A percentile compares a stretch with the other conserved stretches of the same genome.
These are phyloP conservation scores for Tenthredo amoena DNA, from an alignment of 2,888 invertebrate species.

Conservation along the genomic window DNA sequence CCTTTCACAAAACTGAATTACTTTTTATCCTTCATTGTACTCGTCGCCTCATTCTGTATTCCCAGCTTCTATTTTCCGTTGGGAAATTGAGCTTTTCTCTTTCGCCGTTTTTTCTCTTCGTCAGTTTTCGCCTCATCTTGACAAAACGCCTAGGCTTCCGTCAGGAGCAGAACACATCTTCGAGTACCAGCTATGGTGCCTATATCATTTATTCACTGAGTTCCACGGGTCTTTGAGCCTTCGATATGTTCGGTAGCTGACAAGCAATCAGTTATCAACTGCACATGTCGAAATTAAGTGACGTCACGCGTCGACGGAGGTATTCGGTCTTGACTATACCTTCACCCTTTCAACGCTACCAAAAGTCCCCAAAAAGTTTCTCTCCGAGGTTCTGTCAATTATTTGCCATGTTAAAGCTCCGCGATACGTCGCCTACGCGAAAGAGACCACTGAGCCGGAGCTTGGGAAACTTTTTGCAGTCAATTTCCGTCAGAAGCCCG, in stretches of 20 bases:
- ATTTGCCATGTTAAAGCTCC: constrained; percentile 10
- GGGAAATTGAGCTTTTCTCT: background rate
- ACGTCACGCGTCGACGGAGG: constrained; percentile 5
- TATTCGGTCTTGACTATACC: background rate
- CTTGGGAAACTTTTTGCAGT: constrained; percentile 21
- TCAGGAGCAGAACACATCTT: constrained; percentile 9
- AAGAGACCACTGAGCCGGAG: background rate
- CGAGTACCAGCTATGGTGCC: background rate
- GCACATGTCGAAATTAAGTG: constrained; percentile 16
- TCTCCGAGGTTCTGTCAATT: background rate
- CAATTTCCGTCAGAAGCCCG: background rate
- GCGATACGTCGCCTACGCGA: background rate
- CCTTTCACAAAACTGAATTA: background rate
- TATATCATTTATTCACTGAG: constrained; percentile 29
- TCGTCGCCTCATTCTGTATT: constrained; percentile 5
- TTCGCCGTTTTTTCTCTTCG: background rate
- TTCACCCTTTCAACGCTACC: background rate
- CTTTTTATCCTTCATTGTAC: background rate
- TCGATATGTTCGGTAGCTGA: background rate
- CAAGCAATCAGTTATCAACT: constrained; percentile 25
- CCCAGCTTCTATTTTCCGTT: background rate
- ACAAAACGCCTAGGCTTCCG: constrained; percentile 9
- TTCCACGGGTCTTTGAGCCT: background rate
- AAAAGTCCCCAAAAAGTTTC: background rate
- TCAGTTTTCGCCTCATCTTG: background rate